Evolutionary conservation across 2,888 invertebrate genomes (phyloP).

Genomic region (Mycalesis mineus): DNA sequence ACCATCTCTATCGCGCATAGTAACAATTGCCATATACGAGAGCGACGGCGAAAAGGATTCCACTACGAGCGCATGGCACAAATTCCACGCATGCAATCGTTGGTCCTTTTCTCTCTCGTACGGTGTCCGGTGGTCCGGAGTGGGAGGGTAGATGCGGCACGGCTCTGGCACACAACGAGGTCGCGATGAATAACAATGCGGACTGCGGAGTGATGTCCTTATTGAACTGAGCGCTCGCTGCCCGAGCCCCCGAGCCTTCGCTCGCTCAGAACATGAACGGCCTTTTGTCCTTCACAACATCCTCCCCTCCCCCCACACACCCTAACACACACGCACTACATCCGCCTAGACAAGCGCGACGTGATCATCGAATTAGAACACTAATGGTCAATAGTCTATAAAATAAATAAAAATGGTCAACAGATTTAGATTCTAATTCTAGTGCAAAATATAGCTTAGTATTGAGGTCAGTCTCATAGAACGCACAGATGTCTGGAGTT

Average conservation of each 20-base stretch:
- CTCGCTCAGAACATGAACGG: background rate
- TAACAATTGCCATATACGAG: conserved; percentile 21
- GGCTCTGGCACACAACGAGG: conserved; percentile 71
- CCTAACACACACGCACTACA: too few species aligned
- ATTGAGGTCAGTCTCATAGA: too few species aligned
- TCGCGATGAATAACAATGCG: conserved; percentile 77
- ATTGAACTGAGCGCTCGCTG: conserved; percentile 14
- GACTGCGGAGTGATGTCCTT: conserved; percentile 74
- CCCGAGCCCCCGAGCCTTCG: conserved; percentile 3
- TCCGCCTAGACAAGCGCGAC: too few species aligned
- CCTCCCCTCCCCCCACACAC: too few species aligned
- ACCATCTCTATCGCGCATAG: conserved; percentile 39
- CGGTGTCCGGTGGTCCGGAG: conserved; percentile 31
- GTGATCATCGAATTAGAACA: too few species aligned
- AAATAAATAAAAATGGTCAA: too few species aligned
- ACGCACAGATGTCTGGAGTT: too few species aligned
- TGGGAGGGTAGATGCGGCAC: conserved; percentile 65
- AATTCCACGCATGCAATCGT: conserved; percentile 55
- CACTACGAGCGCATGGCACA: conserved; percentile 54
- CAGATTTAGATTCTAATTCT: too few species aligned
- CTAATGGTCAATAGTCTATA: too few species aligned
- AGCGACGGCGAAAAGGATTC: conserved; percentile 52
- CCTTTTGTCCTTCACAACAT: background rate
- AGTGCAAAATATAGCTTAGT: too few species aligned
- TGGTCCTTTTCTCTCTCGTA: conserved; percentile 37